These are phyloP conservation scores for Glaucopsyche alexis DNA, from an alignment of 2,888 invertebrate genomes.

Conservation along the genomic window DNA sequence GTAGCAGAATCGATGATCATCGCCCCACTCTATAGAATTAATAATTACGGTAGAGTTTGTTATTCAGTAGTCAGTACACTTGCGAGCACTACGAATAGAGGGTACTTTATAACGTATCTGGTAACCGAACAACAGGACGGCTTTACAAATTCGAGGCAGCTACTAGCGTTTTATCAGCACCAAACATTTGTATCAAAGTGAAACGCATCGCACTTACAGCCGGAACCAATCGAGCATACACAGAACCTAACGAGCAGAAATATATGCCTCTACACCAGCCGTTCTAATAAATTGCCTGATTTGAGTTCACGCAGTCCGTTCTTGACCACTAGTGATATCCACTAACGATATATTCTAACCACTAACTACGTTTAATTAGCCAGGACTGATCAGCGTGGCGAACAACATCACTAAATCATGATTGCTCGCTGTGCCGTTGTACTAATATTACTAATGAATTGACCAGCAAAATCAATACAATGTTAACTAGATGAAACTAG, in stretches of 20 bases:
- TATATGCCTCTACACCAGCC: constrained; percentile 4
- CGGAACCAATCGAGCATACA: constrained; percentile 14
- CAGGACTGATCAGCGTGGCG: constrained; percentile 17
- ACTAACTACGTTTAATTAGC: constrained; percentile 28
- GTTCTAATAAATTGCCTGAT: constrained; percentile 3
- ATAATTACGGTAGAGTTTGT: background rate
- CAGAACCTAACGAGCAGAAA: constrained; percentile 27
- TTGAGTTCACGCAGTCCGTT: background rate
- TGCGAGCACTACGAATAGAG: background rate
- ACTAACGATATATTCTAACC: constrained; percentile 9
- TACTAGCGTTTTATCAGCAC: background rate
- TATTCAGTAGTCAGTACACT: background rate
- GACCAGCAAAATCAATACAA: background rate
- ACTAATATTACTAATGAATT: constrained; percentile 12
- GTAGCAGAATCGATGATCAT: background rate
- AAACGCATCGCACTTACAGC: constrained; percentile 5
- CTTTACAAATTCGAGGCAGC: background rate
- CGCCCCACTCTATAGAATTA: background rate
- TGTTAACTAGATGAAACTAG: background rate
- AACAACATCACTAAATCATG: constrained; percentile 26
- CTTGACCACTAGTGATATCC: background rate
- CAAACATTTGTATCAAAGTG: constrained; percentile 16
- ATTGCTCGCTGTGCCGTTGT: background rate
- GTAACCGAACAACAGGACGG: background rate
- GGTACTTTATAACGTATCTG: background rate